A percentile compares a stretch with the other conserved stretches of the same genome.
Conservation (phyloP, 2,888 invertebrate species). For the Eulithis prunata region DNA sequence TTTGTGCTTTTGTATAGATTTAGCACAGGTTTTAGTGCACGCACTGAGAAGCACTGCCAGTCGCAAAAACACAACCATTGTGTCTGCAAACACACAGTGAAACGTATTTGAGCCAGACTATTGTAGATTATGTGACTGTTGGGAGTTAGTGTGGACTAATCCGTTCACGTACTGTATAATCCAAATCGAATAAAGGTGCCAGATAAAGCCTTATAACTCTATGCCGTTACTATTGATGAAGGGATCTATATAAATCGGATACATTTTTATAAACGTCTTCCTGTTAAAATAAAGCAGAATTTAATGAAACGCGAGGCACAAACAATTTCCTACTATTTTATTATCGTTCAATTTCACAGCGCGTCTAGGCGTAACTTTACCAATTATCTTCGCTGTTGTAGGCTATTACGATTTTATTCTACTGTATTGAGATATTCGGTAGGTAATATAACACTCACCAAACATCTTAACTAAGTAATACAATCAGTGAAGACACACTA, state of each 20-base stretch:
- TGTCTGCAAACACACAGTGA: neutral
- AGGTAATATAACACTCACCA: neutral
- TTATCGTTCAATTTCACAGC: too few relatives aligned
- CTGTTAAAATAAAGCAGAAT: neutral
- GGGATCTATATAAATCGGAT: conserved; percentile 6
- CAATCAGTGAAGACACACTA: neutral
- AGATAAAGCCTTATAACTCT: conserved; percentile 6
- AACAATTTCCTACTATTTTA: too few relatives aligned
- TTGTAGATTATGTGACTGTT: neutral
- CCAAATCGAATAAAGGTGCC: conserved; percentile 14
- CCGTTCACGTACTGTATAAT: neutral
- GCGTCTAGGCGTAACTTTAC: too few relatives aligned
- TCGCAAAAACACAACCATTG: neutral
- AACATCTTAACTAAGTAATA: neutral
- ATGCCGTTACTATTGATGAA: conserved; percentile 6
- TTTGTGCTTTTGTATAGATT: conserved; percentile 20
- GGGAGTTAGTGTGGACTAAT: neutral
- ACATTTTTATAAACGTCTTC: neutral
- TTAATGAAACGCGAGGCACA: too few relatives aligned
- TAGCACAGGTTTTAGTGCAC: too few relatives aligned
- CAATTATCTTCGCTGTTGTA: too few relatives aligned
- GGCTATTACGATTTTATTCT: neutral
- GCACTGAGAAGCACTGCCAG: neutral
- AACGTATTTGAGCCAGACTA: neutral
- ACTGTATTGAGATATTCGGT: neutral